Percentiles rank a stretch among this genome's conserved stretches.
Conservation (phyloP, 2,113 vertebrate species). For the Rafetus swinhoei region DNA sequence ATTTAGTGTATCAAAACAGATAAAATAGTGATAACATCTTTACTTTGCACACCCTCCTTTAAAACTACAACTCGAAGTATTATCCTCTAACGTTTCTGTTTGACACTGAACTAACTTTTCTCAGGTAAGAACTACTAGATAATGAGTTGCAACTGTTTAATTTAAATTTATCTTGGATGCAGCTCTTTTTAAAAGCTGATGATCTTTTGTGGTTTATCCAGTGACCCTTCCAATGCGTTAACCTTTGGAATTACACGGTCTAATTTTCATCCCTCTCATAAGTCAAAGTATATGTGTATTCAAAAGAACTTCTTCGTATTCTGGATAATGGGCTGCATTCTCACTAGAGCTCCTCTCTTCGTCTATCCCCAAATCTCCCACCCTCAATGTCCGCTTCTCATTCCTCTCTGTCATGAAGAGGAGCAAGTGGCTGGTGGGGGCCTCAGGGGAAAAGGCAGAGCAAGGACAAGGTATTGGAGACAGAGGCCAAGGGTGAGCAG, state of each 20-base stretch:
- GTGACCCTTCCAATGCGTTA: slow-evolving; percentile 45
- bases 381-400: too few species aligned
- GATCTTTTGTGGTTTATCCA: slow-evolving; percentile 11
- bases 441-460: too few species aligned
- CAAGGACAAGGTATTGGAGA: too few species aligned
- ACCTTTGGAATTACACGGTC: slow-evolving; percentile 33
- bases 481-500: too few species aligned
- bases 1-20: slow-evolving; percentile 18
- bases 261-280: slow-evolving; percentile 29
- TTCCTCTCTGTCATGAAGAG: too few species aligned
- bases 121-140: slow-evolving; percentile 41
- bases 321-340: not conserved
- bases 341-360: not conserved
- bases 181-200: slow-evolving; percentile 1
- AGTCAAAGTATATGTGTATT: not conserved
- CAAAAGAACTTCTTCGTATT: slow-evolving; percentile 3
- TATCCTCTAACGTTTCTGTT: slow-evolving; percentile 37
- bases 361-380: too few species aligned
- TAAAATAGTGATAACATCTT: slow-evolving; percentile 36
- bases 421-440: too few species aligned
- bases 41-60: slow-evolving; percentile 52
- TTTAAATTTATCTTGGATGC: slow-evolving; percentile 36
- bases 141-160: slow-evolving; percentile 22
- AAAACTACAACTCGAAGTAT: slow-evolving; percentile 40
- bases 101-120: slow-evolving; percentile 54